Base-by-base conservation (phyloP, 1,140 invertebrate species). In the Patella vulgata region DNA sequence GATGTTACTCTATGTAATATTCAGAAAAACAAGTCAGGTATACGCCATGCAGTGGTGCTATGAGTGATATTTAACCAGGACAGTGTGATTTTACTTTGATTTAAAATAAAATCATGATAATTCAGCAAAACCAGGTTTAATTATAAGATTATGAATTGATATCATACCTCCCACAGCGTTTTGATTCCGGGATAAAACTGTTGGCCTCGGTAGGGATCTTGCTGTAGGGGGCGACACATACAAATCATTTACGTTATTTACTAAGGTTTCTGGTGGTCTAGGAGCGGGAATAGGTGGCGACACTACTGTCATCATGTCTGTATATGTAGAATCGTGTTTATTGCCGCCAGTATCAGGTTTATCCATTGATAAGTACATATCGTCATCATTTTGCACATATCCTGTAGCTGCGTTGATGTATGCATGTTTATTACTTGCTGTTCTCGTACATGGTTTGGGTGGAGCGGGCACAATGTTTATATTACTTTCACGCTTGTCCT, bases 321-420 rank as follows among this genome's bases (percentile, higher is more conserved):
- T 59, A 33, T 54, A 54, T 36, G 36, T 43, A 33, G 48, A 44
- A 19, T 61, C 59, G n/a, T 17, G 9, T 23, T 33, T 36, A 36
- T 14, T 36, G 5, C 33, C 14, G 14, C 33, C 39, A n/a, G 48
- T 31, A 12, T 48, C 36, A 17, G 56, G 27, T 39, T 58, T 51
- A 31, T 63, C 61, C 67, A 70, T 70, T 21, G 67, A 53, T 23
- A 70, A 48, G 50, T 70, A 70, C 21, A 52, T 48, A 40, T 61
- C 55, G 12, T 68, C 66, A 28, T 47, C 27, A 3, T 62, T 30
- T 8, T 28, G 43, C 17, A 70, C 51, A 39, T 52, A 60, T 3
- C 60, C 42, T 12, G 55, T 51, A 0, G 51, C 68, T 47, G 68
- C 68, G 19, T 70, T 70, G 9, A 70, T 66, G 25, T 70, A 70